phyloP scores from a whole-genome alignment of 2,888 invertebrate genomes.

The Mantis religiosa region DNA sequence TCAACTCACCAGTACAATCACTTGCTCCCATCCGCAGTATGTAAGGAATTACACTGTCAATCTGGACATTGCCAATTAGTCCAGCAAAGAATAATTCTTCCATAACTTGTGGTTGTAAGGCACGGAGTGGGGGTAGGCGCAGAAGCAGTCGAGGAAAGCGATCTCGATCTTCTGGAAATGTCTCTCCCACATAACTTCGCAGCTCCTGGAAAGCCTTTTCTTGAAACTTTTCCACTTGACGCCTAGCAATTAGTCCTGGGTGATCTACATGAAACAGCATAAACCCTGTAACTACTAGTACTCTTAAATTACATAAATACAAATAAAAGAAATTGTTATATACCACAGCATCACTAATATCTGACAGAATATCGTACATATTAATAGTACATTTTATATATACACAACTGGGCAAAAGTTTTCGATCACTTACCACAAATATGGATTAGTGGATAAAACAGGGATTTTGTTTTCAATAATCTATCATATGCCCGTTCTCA shows the following conservation, averaged over 20 bases:
- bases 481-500: too few relatives aligned
- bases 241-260: constrained; percentile 47
- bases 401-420: too few relatives aligned
- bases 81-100: constrained; percentile 92
- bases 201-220: constrained; percentile 59
- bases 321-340: too few relatives aligned
- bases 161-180: constrained; percentile 49
- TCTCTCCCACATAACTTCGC: constrained; percentile 46
- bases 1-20: constrained; percentile 37
- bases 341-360: too few relatives aligned
- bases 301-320: too few relatives aligned
- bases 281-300: neutral
- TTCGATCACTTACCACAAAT: too few relatives aligned
- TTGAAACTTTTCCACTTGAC: constrained; percentile 57
- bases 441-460: too few relatives aligned
- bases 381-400: too few relatives aligned
- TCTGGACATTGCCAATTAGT: constrained; percentile 87
- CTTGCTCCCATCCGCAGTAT: constrained; percentile 64
- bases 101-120: constrained; percentile 67
- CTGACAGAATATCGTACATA: too few relatives aligned
- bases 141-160: constrained; percentile 61
- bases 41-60: constrained; percentile 91
- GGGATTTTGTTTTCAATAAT: too few relatives aligned
- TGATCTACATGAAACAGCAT: constrained; percentile 44
- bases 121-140: constrained; percentile 67